phyloP scores from a whole-genome alignment of 2,797 vertebrate species.

The Poeciliopsis infans region DNA sequence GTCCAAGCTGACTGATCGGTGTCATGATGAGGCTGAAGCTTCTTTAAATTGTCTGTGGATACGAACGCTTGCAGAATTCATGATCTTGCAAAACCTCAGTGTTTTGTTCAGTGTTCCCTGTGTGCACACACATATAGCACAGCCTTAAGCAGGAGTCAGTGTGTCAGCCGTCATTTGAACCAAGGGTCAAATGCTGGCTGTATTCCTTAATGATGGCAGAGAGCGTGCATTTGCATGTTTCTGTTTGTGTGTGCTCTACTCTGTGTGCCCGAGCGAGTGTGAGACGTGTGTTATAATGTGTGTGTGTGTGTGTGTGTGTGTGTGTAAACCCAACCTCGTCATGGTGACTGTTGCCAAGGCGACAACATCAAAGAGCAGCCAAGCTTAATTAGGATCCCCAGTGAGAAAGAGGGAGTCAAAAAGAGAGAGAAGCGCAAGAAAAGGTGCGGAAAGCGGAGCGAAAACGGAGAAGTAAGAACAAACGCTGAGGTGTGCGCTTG shows the following conservation, averaged over 20 bases:
- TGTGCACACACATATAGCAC: not conserved
- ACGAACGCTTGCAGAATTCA: slow-evolving; percentile 19
- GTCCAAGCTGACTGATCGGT: slow-evolving; percentile 23
- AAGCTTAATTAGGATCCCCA: slow-evolving; percentile 88
- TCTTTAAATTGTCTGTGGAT: slow-evolving; percentile 25
- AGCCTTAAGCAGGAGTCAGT: slow-evolving; percentile 27
- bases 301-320: slow-evolving; percentile 33
- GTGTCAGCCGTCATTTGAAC: slow-evolving; percentile 53
- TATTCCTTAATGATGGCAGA: slow-evolving; percentile 54
- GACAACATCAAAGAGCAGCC: slow-evolving; percentile 86
- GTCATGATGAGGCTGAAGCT: slow-evolving; percentile 20
- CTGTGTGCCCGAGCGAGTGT: slow-evolving; percentile 65
- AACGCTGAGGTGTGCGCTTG: slow-evolving; percentile 38
- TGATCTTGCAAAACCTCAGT: slow-evolving; percentile 27
- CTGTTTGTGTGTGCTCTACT: slow-evolving; percentile 42
- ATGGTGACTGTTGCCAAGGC: slow-evolving; percentile 90
- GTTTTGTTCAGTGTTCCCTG: slow-evolving; percentile 24
- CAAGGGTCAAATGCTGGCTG: slow-evolving; percentile 62
- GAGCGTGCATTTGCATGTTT: slow-evolving; percentile 39
- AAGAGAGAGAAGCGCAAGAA: slow-evolving; percentile 30
- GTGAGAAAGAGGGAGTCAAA: slow-evolving; percentile 66
- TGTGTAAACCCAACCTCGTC: slow-evolving; percentile 83
- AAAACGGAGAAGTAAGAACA: slow-evolving; percentile 39
- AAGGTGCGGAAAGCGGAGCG: slow-evolving; percentile 53
- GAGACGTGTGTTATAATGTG: slow-evolving; percentile 52